phyloP scores from a whole-genome alignment of 2,888 invertebrate genomes.

The Ceramica pisi region DNA sequence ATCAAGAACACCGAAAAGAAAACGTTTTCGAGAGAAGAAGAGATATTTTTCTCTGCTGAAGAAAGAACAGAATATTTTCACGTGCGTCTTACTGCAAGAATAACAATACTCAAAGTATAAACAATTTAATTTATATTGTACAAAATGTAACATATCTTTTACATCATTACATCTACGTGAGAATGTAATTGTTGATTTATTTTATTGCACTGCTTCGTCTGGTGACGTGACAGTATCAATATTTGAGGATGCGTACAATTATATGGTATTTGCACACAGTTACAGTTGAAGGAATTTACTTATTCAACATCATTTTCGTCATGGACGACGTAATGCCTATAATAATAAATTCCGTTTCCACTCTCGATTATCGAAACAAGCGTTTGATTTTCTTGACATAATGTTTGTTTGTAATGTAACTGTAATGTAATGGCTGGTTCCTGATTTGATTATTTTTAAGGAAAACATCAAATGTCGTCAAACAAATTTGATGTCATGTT shows the following conservation, averaged over 20 bases:
- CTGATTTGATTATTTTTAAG: too few species aligned
- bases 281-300: conserved; percentile 38
- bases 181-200: conserved; percentile 43
- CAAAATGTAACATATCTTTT: too few species aligned
- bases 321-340: conserved; percentile 21
- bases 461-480: too few species aligned
- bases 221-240: conserved; percentile 45
- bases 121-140: conserved; percentile 29
- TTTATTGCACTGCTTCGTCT: conserved; percentile 42
- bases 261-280: conserved; percentile 66
- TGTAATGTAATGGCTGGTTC: background rate
- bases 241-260: conserved; percentile 48
- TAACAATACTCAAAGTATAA: background rate
- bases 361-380: background rate
- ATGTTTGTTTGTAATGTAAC: conserved; percentile 12
- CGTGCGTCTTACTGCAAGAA: background rate
- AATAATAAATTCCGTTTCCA: conserved; percentile 19
- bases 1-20: background rate
- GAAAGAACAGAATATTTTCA: background rate
- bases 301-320: conserved; percentile 31
- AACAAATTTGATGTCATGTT: too few species aligned
- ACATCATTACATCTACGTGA: conserved; percentile 35
- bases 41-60: background rate
- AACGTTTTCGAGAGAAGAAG: background rate
- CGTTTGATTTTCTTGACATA: conserved; percentile 14